Base-by-base conservation (phyloP, 1,140 invertebrate species). In the Bombus consobrinus region DNA sequence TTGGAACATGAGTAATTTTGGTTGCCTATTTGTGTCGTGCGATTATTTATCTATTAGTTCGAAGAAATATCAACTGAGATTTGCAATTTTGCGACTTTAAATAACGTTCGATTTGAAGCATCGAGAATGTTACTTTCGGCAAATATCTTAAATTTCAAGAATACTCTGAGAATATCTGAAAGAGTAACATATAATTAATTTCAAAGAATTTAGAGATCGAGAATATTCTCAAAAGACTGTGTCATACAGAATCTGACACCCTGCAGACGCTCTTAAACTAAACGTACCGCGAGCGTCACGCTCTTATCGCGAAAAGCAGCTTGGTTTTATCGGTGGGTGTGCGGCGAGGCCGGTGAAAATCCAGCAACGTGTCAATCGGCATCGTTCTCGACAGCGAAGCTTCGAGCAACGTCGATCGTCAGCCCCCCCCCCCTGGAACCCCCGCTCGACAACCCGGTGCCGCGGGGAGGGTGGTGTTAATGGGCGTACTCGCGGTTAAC, bases 401-500 rank as follows among this genome's bases (percentile, higher is more conserved):
- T 90, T 79, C 85, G 72, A 72, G 89, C 86, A 79, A 87, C 88
- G 89, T 91, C 75, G 82, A 79, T 78, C 86, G 73, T 25, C n/a
- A n/a, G n/a, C 47, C 28, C 28, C 43, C 43, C 68, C 79, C 28
- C 28, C 15, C 3, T 3, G n/a, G 6, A 62, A 53, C 32, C 77
- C 53, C 77, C 39, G 39, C 57, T 25, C 3, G 9, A 39, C 12
- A 6, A 13, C 18, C 15, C 10, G 18, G 28, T 15, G 6, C 13
- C 87, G 87, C 90, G 85, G 39, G 68, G 57, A 79, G 93, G 93
- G 92, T 94, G 90, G 94, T 94, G 94, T 94, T 94, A 94, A 95
- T 94, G 94, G 94, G 94, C 94, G 94, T 95, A 95, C 93, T 95
- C 94, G 94, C 92, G 94, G 94, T 95, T 95, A 95, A 95, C 94